Evolutionary conservation across 2,888 invertebrate species (phyloP).

Genomic region (Cylloceria caligata): DNA sequence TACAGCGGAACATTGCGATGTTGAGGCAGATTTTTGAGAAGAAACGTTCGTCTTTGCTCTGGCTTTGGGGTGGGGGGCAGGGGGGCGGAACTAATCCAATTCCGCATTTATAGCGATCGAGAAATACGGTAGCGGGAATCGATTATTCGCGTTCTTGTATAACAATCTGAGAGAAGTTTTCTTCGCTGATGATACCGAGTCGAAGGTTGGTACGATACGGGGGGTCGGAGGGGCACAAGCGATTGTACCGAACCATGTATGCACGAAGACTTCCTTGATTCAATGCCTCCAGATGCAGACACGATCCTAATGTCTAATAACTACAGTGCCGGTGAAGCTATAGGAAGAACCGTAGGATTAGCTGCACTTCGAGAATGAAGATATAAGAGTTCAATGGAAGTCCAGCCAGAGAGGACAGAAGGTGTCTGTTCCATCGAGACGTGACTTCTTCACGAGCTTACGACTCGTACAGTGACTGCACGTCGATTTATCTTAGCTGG

Average conservation of each 20-base stretch:
- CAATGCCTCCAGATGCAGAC: slow-evolving; percentile 18
- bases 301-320: slow-evolving; percentile 55
- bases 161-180: background rate
- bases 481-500: slow-evolving; percentile 52
- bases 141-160: slow-evolving; percentile 23
- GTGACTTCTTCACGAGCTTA: slow-evolving; percentile 65
- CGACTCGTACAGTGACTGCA: slow-evolving; percentile 22
- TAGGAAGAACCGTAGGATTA: slow-evolving; percentile 38
- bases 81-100: slow-evolving; percentile 8
- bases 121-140: slow-evolving; percentile 53
- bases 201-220: slow-evolving; percentile 16
- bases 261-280: slow-evolving; percentile 31
- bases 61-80: background rate
- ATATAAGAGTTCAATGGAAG: slow-evolving; percentile 36
- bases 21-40: background rate
- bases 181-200: background rate
- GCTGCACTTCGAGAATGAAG: slow-evolving; percentile 39
- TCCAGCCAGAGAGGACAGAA: slow-evolving; percentile 60
- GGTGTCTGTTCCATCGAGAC: slow-evolving; percentile 65
- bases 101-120: background rate
- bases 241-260: slow-evolving; percentile 3
- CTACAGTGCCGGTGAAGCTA: slow-evolving; percentile 21
- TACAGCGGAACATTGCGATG: slow-evolving; percentile 27
- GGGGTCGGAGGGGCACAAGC: background rate
- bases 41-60: background rate